Evolutionary conservation across 2,113 vertebrate genomes (phyloP), one percentile per base, ranked within the genome.

Genomic region (Hystrix cristata): DNA sequence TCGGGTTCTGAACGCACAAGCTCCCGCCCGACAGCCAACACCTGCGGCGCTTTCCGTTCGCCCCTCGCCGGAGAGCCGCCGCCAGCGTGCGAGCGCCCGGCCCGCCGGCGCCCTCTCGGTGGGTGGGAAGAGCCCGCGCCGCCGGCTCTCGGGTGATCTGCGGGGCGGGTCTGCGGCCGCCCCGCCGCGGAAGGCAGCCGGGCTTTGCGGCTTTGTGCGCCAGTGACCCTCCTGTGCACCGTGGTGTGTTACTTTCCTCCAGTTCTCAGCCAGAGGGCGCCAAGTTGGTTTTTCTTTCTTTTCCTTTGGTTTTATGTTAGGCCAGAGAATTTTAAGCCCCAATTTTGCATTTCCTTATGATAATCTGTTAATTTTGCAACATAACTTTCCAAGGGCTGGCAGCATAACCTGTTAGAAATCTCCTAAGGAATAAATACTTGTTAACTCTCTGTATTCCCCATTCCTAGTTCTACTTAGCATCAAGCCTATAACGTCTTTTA

Each of bases 1-100:
- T 79, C 0, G n/a, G 85, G 74, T 71, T 51, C 71, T 76, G 93
- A 91, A 48, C n/a, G 48, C 74, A 92, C 91, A 94, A 87, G 95
- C 43, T 93, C 91, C 95, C 97, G 97, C 97, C 69, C 0, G 0
- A 62, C 62, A 57, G 53, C n/a, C 18, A 57, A 34, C 4, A 87
- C 95, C 91, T 51, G 1, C 87, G 93, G 79, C 0, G 3, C 65
- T 98, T 97, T 98, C 97, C 97, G 90, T 94, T 65, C 64, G 90
- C 93, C 91, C 53, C 53, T 74, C 95, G 96, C 89, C 94, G 84
- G 91, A 82, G 84, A 46, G 65, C 86, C 87, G 93, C 78, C 9
- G 62, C 57, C 83, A 31, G 15, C 14, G 76, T 59, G 74, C 83
- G 69, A 86, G 67, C 14, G 59, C 65, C 60, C 53, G 86, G 82